These are phyloP conservation scores for Punctoribates punctum DNA, from an alignment of 2,888 invertebrate genomes.

Conservation along the genomic window DNA sequence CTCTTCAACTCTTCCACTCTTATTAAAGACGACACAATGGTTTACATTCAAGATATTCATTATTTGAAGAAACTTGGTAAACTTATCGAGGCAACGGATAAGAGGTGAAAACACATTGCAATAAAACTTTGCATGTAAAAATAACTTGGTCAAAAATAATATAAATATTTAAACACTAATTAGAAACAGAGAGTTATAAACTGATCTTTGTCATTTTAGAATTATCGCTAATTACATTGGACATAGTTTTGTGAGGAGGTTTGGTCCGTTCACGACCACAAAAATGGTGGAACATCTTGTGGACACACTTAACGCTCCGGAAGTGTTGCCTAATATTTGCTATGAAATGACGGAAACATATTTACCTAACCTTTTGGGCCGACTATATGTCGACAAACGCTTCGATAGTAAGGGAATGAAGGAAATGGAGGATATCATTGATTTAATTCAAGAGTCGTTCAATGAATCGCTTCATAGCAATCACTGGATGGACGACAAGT, in stretches of 20 bases:
- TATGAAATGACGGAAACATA: neutral
- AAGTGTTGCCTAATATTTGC: constrained; percentile 37
- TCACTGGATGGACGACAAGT: constrained; percentile 56
- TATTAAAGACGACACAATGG: constrained; percentile 1
- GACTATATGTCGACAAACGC: constrained; percentile 39
- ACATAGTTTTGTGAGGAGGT: neutral
- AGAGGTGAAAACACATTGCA: neutral
- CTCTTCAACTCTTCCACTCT: neutral
- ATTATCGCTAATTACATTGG: constrained; percentile 27
- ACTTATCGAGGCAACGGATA: neutral
- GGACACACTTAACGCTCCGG: neutral
- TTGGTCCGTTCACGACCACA: constrained; percentile 28
- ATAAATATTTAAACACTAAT: neutral
- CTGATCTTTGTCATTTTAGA: neutral
- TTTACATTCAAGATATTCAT: constrained; percentile 32
- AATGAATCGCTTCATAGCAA: constrained; percentile 52
- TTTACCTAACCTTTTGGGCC: constrained; percentile 36
- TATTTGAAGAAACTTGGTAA: constrained; percentile 1
- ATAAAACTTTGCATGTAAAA: neutral
- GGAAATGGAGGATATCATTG: constrained; percentile 51
- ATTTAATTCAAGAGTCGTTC: constrained; percentile 52
- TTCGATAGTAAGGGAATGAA: constrained; percentile 29
- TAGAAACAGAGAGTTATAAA: too few species aligned
- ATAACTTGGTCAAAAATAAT: neutral
- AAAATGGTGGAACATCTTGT: constrained; percentile 20